Percentiles rank a stretch among this genome's conserved stretches.
phyloP scores from a whole-genome alignment of 2,888 invertebrate species.

The Sympetrum striolatum region DNA sequence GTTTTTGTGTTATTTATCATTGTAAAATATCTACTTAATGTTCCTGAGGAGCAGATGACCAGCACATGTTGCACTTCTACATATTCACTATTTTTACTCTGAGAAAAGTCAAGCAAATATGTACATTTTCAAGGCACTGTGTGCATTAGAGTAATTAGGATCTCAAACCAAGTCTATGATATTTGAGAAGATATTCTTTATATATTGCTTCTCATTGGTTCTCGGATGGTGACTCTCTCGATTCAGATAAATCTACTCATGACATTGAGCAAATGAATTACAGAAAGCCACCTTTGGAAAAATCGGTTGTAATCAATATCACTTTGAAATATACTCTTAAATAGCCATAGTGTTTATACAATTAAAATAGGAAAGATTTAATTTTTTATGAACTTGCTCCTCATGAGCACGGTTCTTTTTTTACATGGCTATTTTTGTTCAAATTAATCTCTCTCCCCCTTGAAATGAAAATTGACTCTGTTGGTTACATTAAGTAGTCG shows the following conservation, averaged over 20 bases:
- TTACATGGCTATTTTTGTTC: conserved; percentile 2
- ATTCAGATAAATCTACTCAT: not conserved
- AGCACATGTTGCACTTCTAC: conserved; percentile 24
- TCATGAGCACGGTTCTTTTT: not conserved
- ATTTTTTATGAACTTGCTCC: not conserved
- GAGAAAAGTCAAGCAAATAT: not conserved
- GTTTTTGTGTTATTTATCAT: not conserved
- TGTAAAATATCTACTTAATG: not conserved
- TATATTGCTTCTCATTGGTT: not conserved
- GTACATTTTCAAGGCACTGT: not conserved
- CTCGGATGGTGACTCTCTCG: not conserved
- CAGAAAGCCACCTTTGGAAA: not conserved
- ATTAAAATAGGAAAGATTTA: not conserved
- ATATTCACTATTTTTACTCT: conserved; percentile 8
- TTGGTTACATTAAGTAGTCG: conserved; percentile 2
- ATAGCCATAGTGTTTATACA: conserved; percentile 27
- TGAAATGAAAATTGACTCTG: conserved; percentile 4
- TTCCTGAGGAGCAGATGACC: conserved; percentile 12
- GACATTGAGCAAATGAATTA: conserved; percentile 9
- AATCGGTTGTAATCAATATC: not conserved
- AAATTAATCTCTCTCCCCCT: not conserved
- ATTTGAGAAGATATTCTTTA: not conserved
- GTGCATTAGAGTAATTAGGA: not conserved
- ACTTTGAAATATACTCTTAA: not conserved
- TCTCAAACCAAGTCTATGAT: not conserved